A percentile compares a stretch with the other conserved stretches of the same genome.
Conservation (phyloP, 2,888 invertebrate species). For the Sepiola atlantica region DNA sequence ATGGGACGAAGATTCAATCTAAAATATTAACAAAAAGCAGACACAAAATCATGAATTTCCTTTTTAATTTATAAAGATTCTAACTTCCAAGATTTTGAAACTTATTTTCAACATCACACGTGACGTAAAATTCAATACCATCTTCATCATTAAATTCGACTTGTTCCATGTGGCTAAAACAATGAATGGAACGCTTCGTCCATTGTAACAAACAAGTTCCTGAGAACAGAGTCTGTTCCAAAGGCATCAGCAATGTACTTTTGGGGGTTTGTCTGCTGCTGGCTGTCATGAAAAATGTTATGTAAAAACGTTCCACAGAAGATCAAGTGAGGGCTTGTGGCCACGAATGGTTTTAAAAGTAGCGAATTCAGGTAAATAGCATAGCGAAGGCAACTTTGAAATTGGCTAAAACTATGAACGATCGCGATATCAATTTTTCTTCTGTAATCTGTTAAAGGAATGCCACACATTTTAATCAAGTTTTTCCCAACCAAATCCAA, state of each 20-base stretch:
- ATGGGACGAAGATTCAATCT: too few species aligned
- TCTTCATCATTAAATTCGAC: background rate
- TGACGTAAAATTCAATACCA: background rate
- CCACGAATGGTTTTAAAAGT: slow-evolving; percentile 60
- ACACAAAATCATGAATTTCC: too few species aligned
- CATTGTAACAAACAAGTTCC: background rate
- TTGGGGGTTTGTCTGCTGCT: slow-evolving; percentile 55
- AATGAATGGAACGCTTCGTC: slow-evolving; percentile 24
- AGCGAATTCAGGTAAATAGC: slow-evolving; percentile 68
- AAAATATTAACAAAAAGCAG: too few species aligned
- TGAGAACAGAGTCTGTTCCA: background rate
- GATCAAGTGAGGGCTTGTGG: slow-evolving; percentile 52
- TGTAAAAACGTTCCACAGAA: slow-evolving; percentile 69
- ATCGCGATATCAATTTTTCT: slow-evolving; percentile 44
- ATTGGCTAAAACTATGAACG: slow-evolving; percentile 71
- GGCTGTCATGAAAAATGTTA: slow-evolving; percentile 63
- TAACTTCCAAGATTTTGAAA: background rate
- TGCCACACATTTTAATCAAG: slow-evolving; percentile 53
- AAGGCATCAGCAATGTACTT: background rate
- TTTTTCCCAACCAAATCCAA: slow-evolving; percentile 50
- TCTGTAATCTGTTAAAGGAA: slow-evolving; percentile 48
- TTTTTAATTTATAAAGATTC: background rate
- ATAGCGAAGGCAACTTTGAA: slow-evolving; percentile 69
- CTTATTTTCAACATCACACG: slow-evolving; percentile 24
- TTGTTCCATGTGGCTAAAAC: background rate